Conservation (phyloP, 2,888 invertebrate species). For the Gortyna flavago region DNA sequence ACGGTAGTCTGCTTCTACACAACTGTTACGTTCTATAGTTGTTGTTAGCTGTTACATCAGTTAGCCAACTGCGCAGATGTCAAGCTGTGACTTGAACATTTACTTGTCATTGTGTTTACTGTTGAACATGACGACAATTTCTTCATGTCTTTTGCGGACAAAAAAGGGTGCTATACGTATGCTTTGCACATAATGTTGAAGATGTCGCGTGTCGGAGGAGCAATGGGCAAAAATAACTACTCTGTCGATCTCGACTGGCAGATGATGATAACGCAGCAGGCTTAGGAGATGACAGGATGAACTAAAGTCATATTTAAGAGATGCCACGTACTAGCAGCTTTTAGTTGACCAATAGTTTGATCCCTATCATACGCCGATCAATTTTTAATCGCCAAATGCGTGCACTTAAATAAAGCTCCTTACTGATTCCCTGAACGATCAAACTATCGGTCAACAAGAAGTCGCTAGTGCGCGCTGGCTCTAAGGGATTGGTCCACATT, state of each 20-base stretch:
- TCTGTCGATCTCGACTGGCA: background rate
- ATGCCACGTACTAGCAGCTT: no score
- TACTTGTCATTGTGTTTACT: background rate
- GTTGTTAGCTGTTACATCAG: slow-evolving; percentile 30
- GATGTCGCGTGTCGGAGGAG: background rate
- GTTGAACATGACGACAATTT: no score
- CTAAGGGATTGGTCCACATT: background rate
- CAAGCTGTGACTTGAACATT: background rate
- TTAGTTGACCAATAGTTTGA: no score
- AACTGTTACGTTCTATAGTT: slow-evolving; percentile 5
- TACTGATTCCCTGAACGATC: no score
- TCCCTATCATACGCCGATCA: no score
- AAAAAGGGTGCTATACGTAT: no score
- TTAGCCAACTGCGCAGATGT: background rate
- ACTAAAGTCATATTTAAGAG: background rate
- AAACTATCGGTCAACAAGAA: no score
- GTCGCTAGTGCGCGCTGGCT: no score
- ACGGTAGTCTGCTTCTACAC: slow-evolving; percentile 38
- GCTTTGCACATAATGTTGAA: background rate
- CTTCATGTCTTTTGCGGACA: background rate
- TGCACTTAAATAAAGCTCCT: no score
- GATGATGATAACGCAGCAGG: background rate
- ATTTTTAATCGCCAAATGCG: no score
- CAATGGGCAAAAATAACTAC: background rate
- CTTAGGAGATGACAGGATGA: background rate